These are phyloP conservation scores for Epinephelus lanceolatus DNA, from an alignment of 2,113 vertebrate species.

Conservation along the genomic window DNA sequence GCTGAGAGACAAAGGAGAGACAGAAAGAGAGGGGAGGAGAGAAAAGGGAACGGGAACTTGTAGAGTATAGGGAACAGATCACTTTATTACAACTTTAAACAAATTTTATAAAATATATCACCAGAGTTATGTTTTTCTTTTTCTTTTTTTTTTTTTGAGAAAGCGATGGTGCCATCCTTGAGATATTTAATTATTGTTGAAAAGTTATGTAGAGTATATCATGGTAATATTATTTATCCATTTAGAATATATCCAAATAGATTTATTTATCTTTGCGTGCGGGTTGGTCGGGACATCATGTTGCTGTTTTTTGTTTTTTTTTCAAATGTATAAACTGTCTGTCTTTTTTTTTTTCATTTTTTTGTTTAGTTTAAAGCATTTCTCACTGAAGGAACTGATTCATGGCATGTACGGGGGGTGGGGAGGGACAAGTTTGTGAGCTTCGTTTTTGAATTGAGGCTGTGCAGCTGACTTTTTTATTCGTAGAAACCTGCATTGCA, in stretches of 20 bases:
- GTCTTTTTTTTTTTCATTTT: constrained; percentile 63
- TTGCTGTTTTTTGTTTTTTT: constrained; percentile 54
- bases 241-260: constrained; percentile 78
- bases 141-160: constrained; percentile 60
- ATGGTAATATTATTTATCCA: constrained; percentile 76
- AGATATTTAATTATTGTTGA: constrained; percentile 68
- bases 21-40: neutral
- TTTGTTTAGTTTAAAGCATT: constrained; percentile 59
- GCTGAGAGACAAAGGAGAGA: constrained; percentile 36
- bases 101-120: constrained; percentile 72
- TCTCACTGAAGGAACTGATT: constrained; percentile 57
- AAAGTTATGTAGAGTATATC: constrained; percentile 68
- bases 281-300: constrained; percentile 48
- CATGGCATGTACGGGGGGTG: constrained; percentile 9
- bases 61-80: constrained; percentile 34
- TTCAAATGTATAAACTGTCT: constrained; percentile 67
- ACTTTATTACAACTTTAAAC: constrained; percentile 70
- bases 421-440: constrained; percentile 33
- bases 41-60: constrained; percentile 2
- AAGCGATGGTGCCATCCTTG: constrained; percentile 82
- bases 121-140: constrained; percentile 52
- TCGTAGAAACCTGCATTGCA: neutral
- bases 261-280: constrained; percentile 75
- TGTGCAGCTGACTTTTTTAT: constrained; percentile 64
- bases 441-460: constrained; percentile 47